Evolutionary conservation across 2,113 vertebrate species (phyloP).

Genomic region (Takifugu bimaculatus): DNA sequence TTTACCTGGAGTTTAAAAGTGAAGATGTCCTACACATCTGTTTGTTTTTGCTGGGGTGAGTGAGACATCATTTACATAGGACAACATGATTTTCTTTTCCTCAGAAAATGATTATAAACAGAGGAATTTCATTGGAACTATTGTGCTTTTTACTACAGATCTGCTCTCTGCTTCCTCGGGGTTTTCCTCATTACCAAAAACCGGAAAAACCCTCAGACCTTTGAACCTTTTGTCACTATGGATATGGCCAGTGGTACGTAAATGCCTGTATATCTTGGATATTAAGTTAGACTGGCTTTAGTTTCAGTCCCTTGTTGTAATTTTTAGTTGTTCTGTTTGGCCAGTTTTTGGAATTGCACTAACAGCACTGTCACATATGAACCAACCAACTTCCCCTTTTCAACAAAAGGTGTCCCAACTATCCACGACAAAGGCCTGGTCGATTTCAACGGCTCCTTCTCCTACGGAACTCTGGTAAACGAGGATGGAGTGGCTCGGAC

Average conservation of each 20-base stretch:
- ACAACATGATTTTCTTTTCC: not conserved
- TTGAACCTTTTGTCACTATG: constrained; percentile 95
- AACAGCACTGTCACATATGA: too few relatives aligned
- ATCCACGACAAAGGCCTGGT: constrained; percentile 86
- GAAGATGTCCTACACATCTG: constrained; percentile 88
- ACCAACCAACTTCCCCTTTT: not conserved
- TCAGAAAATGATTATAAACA: not conserved
- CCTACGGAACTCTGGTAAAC: constrained; percentile 90
- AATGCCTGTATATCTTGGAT: not conserved
- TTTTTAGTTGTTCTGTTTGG: not conserved
- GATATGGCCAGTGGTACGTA: constrained; percentile 87
- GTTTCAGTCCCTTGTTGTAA: not conserved
- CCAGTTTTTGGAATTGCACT: too few relatives aligned
- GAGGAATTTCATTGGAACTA: not conserved
- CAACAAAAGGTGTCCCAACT: constrained; percentile 81
- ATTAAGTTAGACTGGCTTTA: not conserved
- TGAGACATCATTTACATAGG: constrained; percentile 14
- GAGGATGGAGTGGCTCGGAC: constrained; percentile 81
- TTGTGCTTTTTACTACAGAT: constrained; percentile 68
- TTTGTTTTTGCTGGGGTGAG: constrained; percentile 94
- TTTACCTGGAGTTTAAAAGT: constrained; percentile 88
- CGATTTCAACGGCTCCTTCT: constrained; percentile 87
- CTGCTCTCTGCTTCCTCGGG: constrained; percentile 84
- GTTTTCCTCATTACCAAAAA: constrained; percentile 90
- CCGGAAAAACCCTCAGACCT: constrained; percentile 81